These are phyloP conservation scores for Drosophila greeni DNA, from an alignment of 2,888 invertebrate genomes.

Conservation along the genomic window DNA sequence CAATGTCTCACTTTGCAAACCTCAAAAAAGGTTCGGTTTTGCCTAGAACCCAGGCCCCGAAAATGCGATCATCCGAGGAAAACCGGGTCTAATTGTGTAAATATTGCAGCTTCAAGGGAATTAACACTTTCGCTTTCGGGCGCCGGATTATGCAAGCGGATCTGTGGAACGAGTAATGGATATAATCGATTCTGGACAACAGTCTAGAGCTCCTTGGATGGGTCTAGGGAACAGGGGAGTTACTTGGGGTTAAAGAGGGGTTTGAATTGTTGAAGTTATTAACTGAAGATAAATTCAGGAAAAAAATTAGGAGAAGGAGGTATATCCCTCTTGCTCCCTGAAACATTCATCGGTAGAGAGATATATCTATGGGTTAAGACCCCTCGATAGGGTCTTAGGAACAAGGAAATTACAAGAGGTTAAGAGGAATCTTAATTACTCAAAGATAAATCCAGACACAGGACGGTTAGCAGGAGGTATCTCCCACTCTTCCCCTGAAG, in stretches of 20 bases:
- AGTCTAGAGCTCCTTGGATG: not conserved
- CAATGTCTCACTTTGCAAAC: constrained; percentile 36
- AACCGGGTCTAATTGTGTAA: constrained; percentile 26
- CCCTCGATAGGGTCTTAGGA: too few species aligned
- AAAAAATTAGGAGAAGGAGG: too few species aligned
- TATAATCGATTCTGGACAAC: not conserved
- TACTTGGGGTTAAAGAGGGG: not conserved
- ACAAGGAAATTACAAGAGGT: too few species aligned
- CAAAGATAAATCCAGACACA: too few species aligned
- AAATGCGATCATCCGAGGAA: constrained; percentile 25
- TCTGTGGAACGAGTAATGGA: not conserved
- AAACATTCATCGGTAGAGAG: too few species aligned
- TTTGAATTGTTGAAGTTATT: too few species aligned
- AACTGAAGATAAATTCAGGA: too few species aligned
- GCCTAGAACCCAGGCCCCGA: constrained; percentile 25
- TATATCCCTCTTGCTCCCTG: too few species aligned
- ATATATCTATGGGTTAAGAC: too few species aligned
- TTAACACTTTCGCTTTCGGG: constrained; percentile 67
- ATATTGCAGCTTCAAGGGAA: constrained; percentile 53
- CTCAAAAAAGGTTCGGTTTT: constrained; percentile 16
- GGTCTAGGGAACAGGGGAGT: constrained; percentile 7
- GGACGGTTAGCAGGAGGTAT: too few species aligned
- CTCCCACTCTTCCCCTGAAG: too few species aligned
- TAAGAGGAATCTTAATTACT: too few species aligned
- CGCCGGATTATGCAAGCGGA: constrained; percentile 22